phyloP scores from a whole-genome alignment of 2,888 invertebrate species.

The Synergus laeviventris region DNA sequence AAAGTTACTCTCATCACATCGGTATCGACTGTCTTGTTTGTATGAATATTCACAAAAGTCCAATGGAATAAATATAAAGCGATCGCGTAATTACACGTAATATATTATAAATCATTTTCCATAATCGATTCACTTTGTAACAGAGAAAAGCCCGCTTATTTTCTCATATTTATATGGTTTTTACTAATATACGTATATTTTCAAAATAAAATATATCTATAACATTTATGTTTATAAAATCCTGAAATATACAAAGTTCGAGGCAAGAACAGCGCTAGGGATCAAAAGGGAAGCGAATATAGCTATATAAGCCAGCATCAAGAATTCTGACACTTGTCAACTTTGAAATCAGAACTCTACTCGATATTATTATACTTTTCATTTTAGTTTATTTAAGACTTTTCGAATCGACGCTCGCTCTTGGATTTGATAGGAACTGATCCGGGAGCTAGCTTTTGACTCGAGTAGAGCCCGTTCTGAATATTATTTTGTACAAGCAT shows the following conservation, averaged over 20 bases:
- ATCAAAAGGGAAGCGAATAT: conserved; percentile 52
- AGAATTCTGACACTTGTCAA: conserved; percentile 50
- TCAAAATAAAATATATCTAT: conserved; percentile 41
- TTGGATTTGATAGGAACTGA: conserved; percentile 57
- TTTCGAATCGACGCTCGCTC: conserved; percentile 43
- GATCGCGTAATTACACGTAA: conserved; percentile 39
- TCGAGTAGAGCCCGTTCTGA: conserved; percentile 56
- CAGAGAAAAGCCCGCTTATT: conserved; percentile 33
- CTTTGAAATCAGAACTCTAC: conserved; percentile 56
- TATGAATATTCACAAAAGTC: conserved; percentile 40
- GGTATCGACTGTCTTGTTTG: neutral
- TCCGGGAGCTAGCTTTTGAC: conserved; percentile 38
- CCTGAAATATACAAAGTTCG: conserved; percentile 51
- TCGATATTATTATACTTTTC: conserved; percentile 44
- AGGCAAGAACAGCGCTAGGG: conserved; percentile 57
- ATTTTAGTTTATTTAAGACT: conserved; percentile 42
- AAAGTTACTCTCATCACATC: conserved; percentile 9
- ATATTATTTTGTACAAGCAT: conserved; percentile 60
- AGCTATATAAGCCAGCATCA: conserved; percentile 45
- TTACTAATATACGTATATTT: conserved; percentile 29
- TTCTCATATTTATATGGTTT: conserved; percentile 18
- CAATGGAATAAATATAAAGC: conserved; percentile 42
- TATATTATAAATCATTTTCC: conserved; percentile 38
- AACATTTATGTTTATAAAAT: conserved; percentile 43
- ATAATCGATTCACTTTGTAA: conserved; percentile 13